phyloP scores from a whole-genome alignment of 2,888 invertebrate genomes.

The Himalopsyche anomala region DNA sequence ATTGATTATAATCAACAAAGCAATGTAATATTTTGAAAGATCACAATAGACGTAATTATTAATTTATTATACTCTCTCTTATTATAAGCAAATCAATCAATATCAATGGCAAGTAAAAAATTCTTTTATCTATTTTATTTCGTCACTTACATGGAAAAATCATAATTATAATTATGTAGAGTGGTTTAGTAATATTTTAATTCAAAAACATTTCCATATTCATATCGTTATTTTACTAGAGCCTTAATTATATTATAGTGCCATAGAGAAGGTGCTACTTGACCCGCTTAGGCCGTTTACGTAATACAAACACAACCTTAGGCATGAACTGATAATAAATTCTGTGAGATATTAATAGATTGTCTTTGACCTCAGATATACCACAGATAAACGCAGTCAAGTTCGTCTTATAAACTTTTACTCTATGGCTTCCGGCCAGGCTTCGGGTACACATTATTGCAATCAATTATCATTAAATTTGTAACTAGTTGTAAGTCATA shows the following conservation, averaged over 20 bases:
- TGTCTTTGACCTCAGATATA: constrained; percentile 36
- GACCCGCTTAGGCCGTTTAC: background rate
- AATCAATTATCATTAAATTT: background rate
- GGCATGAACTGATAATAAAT: constrained; percentile 13
- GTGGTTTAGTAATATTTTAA: no score
- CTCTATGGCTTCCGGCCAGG: constrained; percentile 13
- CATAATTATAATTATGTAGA: no score
- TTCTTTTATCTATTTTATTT: no score
- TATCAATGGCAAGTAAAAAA: no score
- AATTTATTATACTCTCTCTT: no score
- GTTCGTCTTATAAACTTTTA: constrained; percentile 31
- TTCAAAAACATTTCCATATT: no score
- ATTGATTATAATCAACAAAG: no score
- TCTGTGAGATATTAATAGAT: constrained; percentile 37
- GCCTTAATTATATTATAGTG: background rate
- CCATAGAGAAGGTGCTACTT: background rate
- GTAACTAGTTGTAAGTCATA: background rate
- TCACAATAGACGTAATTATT: no score
- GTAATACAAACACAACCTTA: background rate
- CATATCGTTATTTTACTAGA: no score
- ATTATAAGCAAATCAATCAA: no score
- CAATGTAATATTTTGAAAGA: no score
- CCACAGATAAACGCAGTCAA: constrained; percentile 39
- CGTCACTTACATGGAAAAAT: no score
- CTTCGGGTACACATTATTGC: background rate